Percentiles rank a stretch among this genome's conserved stretches.
phyloP scores from a whole-genome alignment of 2,113 vertebrate genomes.

The Tenebrosternarchus preto region DNA sequence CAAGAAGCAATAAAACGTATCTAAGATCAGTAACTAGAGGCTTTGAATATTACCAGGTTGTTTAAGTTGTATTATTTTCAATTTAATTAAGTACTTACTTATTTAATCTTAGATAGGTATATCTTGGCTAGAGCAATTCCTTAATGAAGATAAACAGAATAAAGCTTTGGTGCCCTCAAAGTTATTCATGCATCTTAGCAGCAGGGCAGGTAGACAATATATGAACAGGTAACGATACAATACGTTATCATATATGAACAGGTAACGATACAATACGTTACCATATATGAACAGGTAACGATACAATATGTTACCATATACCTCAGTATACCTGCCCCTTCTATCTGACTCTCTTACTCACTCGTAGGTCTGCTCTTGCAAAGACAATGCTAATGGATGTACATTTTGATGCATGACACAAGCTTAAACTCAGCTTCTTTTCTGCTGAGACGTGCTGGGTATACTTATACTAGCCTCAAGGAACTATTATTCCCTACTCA shows the following conservation, averaged over 20 bases:
- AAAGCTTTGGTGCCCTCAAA: not conserved
- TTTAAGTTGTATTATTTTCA: not conserved
- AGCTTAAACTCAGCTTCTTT: constrained; percentile 35
- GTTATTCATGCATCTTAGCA: constrained; percentile 2
- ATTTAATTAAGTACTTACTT: not conserved
- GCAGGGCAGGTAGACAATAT: constrained; percentile 12
- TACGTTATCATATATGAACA: not conserved
- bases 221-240: constrained; percentile 20
- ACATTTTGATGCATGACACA: constrained; percentile 27
- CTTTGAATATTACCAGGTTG: too few relatives aligned
- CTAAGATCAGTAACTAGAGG: constrained; percentile 1
- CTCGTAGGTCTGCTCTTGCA: not conserved
- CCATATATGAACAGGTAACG: too few relatives aligned
- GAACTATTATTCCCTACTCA: constrained; percentile 46
- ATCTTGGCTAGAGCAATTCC: not conserved
- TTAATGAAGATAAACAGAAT: not conserved
- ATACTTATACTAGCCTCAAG: constrained; percentile 44
- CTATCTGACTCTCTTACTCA: not conserved
- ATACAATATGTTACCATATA: constrained; percentile 5
- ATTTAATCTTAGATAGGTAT: not conserved
- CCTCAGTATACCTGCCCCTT: not conserved
- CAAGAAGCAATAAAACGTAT: not conserved
- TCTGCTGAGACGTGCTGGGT: constrained; percentile 46
- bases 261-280: too few relatives aligned
- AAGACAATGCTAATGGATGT: constrained; percentile 29